Base-by-base conservation (phyloP, 1,140 invertebrate species). In the Oryctes rhinoceros region DNA sequence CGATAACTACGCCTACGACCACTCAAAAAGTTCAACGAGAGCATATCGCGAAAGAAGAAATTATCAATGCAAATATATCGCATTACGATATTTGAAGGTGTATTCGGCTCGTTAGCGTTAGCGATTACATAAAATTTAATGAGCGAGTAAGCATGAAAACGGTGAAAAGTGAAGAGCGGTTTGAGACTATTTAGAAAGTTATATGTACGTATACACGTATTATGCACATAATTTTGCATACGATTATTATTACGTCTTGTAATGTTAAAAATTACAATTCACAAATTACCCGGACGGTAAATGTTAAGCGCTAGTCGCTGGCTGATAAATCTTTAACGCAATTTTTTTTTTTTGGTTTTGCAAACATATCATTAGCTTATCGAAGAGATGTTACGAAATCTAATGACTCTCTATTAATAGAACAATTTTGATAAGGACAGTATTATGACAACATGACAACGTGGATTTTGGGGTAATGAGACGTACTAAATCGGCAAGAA, bases 51-150 rank as follows among this genome's bases (percentile, higher is more conserved):
- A 44, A 44, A 44, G 39, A 44, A 44, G 39, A 59, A 30, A 59
- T 59, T 59, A 59, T 59, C 3, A 59, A 59, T 59, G 53, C 18
- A 59, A 59, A 59, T 59, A 15, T 59, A 59, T 18, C n/a, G 15
- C 53, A 59, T 30, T 30, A 18, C 53, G 18, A 59, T 59, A 59
- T 59, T 59, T 18, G 3, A n/a, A 59, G 49, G 9, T 53, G 49
- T 13, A 13, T 9, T 53, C 9, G 39, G 39, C 9, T 59, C 53
- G 15, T 18, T 59, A n/a, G 18, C 53, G 53, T 18, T 44, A 44
- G n/a, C 15, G 53, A 59, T 59, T 59, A 59, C 53, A 59, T 59
- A 59, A 59, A 59, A 18, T 59, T 59, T 59, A 59, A 59, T 59
- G 53, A 59, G 15, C 53, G 53, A n/a, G 15, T 59, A 59, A 59